phyloP scores from a whole-genome alignment of 2,797 vertebrate genomes.

The Leucoraja ocellata region DNA sequence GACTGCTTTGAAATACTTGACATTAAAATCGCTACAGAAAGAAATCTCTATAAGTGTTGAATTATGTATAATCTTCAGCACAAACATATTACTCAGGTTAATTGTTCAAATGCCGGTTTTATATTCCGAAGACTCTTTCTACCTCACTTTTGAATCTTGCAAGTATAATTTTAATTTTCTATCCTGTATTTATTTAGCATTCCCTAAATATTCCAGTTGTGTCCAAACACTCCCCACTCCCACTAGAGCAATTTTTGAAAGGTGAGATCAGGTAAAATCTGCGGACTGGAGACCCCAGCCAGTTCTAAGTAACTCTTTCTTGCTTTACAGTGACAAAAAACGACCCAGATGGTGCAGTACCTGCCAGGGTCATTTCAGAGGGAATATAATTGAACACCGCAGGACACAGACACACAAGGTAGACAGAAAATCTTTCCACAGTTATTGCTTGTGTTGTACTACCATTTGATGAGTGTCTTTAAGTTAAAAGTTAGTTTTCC shows the following conservation, averaged over 20 bases:
- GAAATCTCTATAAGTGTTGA: background rate
- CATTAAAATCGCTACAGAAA: no score
- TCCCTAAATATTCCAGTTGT: background rate
- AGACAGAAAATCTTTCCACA: constrained; percentile 35
- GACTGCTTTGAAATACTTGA: no score
- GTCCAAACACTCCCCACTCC: background rate
- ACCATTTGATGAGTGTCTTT: background rate
- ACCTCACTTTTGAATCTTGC: no score
- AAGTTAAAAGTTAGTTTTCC: background rate
- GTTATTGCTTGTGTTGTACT: background rate
- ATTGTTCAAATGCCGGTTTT: background rate
- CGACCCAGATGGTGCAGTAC: constrained; percentile 77
- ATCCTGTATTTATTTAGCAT: background rate
- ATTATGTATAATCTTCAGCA: background rate
- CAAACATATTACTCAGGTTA: background rate
- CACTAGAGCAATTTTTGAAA: background rate
- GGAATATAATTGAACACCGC: constrained; percentile 74
- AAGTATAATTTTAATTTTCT: background rate
- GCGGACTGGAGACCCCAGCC: background rate
- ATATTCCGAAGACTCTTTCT: background rate
- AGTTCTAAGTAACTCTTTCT: background rate
- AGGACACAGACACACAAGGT: constrained; percentile 86
- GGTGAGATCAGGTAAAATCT: background rate
- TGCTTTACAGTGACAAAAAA: constrained; percentile 66
- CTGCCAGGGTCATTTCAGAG: constrained; percentile 76